These are phyloP conservation scores for Emydoidea blandingii DNA, from an alignment of 2,797 vertebrate species.

Conservation along the genomic window DNA sequence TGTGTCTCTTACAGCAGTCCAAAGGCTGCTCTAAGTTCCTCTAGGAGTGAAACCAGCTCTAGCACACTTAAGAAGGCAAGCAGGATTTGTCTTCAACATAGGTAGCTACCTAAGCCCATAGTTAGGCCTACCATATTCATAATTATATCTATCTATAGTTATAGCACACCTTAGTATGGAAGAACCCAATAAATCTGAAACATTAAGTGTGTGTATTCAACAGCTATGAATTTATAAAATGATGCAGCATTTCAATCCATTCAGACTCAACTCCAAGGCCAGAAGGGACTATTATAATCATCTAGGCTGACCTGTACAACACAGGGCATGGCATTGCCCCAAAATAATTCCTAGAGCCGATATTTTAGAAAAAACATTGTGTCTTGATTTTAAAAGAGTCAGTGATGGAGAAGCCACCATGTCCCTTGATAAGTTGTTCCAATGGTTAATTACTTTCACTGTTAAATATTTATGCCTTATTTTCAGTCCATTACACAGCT, in stretches of 20 bases:
- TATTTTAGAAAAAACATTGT: background rate
- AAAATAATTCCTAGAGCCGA: background rate
- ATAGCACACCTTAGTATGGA: background rate
- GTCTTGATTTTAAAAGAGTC: background rate
- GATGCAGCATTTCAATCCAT: background rate
- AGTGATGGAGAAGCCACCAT: background rate
- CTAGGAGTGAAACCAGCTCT: background rate
- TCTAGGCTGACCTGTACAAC: background rate
- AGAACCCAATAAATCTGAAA: background rate
- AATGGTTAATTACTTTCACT: background rate
- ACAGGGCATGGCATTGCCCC: background rate
- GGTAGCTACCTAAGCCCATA: background rate
- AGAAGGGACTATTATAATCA: background rate
- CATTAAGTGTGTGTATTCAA: background rate
- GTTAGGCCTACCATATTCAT: background rate
- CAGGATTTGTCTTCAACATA: background rate
- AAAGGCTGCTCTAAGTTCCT: background rate
- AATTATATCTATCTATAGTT: background rate
- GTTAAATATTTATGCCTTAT: background rate
- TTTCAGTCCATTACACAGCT: background rate
- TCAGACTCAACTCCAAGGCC: background rate
- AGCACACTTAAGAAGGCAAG: background rate
- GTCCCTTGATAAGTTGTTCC: background rate
- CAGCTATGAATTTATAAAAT: background rate
- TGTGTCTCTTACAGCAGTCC: background rate